These are phyloP conservation scores for Eupithecia inturbata DNA, from an alignment of 2,888 invertebrate species.

Conservation along the genomic window DNA sequence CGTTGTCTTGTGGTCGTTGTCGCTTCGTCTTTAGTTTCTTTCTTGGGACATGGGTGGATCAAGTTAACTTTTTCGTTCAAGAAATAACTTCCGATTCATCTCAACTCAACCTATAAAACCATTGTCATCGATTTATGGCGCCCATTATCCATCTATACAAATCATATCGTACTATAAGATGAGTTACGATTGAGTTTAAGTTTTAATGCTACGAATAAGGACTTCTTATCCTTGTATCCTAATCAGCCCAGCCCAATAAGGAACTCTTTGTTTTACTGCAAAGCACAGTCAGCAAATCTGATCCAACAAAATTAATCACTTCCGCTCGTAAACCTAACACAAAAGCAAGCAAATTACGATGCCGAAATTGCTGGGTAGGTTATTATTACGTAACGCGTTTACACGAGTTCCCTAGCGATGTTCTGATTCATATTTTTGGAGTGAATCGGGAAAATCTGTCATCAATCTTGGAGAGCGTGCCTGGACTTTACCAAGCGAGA, in stretches of 20 bases:
- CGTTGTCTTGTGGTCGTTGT: not conserved
- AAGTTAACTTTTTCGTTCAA: not conserved
- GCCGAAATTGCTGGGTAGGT: conserved; percentile 8
- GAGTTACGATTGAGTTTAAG: no score
- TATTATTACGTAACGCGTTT: conserved; percentile 18
- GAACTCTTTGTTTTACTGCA: not conserved
- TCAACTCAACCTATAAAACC: not conserved
- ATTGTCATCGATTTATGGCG: not conserved
- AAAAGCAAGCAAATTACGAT: conserved; percentile 11
- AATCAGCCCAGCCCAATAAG: not conserved
- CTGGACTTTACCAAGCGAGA: conserved; percentile 58
- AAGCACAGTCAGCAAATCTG: not conserved
- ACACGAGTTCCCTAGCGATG: conserved; percentile 17
- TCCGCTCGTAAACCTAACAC: conserved; percentile 4
- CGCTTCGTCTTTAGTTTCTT: not conserved
- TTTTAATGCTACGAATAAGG: no score
- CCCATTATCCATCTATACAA: no score
- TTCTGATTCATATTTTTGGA: conserved; percentile 53
- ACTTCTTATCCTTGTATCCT: no score
- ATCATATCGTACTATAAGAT: no score
- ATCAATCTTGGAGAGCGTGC: conserved; percentile 67
- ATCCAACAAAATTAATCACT: conserved; percentile 6
- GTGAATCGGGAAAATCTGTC: conserved; percentile 62
- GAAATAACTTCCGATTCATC: no score
- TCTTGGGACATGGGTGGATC: not conserved